phyloP scores from a whole-genome alignment of 2,888 invertebrate species.

The Erebia epiphron region DNA sequence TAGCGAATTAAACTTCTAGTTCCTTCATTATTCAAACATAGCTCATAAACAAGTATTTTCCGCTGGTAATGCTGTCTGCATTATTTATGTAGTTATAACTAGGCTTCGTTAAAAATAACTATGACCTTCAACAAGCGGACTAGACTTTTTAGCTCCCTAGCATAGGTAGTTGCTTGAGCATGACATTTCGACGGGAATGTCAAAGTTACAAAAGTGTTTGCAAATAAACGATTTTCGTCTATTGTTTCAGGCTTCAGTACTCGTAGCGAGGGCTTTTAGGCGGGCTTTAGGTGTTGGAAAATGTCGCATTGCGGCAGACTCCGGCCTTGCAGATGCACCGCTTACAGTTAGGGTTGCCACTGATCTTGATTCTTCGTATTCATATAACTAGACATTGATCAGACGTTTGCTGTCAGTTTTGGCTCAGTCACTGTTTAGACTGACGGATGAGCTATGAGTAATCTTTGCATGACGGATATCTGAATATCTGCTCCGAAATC shows the following conservation, averaged over 20 bases:
- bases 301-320: constrained; percentile 39
- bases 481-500: too few species aligned
- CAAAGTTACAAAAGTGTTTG: constrained; percentile 12
- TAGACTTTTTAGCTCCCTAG: too few species aligned
- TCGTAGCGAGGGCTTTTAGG: constrained; percentile 21
- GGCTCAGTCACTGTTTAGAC: too few species aligned
- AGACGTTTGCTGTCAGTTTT: too few species aligned
- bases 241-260: constrained; percentile 37
- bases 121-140: too few species aligned
- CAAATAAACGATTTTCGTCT: constrained; percentile 14
- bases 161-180: not conserved
- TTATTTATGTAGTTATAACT: not conserved
- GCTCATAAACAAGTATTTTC: not conserved
- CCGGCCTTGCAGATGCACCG: constrained; percentile 38
- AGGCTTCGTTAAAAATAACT: not conserved
- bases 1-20: too few species aligned
- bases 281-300: constrained; percentile 35
- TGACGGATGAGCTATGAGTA: too few species aligned
- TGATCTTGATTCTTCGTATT: not conserved
- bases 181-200: constrained; percentile 8
- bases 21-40: too few species aligned
- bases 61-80: not conserved
- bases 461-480: too few species aligned
- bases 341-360: constrained; percentile 22
- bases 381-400: too few species aligned